Conservation (phyloP, 2,888 invertebrate species). For the Nyleta sp. region DNA sequence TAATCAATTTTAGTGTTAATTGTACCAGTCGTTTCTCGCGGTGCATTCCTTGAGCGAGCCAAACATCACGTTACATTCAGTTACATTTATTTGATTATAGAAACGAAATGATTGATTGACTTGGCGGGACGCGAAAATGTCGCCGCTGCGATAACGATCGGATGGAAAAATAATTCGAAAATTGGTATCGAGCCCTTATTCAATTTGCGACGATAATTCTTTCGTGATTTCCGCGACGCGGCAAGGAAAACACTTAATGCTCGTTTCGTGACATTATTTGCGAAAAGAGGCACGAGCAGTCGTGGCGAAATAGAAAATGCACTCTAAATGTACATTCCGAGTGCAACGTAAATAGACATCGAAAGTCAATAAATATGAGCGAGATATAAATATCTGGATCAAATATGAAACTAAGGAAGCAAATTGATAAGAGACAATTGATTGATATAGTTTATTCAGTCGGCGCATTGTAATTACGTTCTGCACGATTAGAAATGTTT, state of each 20-base stretch:
- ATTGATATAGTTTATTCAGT: not conserved
- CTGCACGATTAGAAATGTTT: no score
- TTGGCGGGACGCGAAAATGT: no score
- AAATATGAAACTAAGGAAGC: constrained; percentile 11
- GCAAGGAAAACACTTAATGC: constrained; percentile 6
- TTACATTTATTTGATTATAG: no score
- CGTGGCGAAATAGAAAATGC: constrained; percentile 11
- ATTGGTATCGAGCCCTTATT: not conserved
- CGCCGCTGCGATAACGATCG: no score
- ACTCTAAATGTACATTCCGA: constrained; percentile 9
- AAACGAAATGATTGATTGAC: no score
- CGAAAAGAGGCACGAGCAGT: not conserved
- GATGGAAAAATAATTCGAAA: not conserved
- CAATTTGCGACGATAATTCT: constrained; percentile 9
- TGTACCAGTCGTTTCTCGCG: no score
- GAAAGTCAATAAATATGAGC: constrained; percentile 30
- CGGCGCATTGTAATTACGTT: no score
- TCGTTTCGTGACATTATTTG: constrained; percentile 10
- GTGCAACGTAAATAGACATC: constrained; percentile 27
- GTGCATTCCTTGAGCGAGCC: no score
- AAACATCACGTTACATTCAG: no score
- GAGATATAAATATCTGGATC: constrained; percentile 28
- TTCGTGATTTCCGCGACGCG: constrained; percentile 6
- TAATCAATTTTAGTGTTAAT: no score
- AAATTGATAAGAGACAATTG: not conserved